A percentile compares a stretch with the other conserved stretches of the same genome.
phyloP scores from a whole-genome alignment of 2,888 invertebrate genomes.

The Metacarcinus magister region DNA sequence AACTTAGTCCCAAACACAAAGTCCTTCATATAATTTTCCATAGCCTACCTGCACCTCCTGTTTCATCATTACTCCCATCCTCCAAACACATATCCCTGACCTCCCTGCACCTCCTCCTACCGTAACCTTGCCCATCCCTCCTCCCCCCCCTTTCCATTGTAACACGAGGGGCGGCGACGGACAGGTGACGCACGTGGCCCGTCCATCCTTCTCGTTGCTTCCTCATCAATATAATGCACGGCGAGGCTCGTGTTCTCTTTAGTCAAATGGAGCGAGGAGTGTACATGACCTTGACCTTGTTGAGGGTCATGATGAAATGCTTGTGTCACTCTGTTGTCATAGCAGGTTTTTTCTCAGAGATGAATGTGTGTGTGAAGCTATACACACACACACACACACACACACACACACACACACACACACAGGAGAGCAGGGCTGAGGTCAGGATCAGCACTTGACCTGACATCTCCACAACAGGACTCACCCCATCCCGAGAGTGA shows the following conservation, averaged over 20 bases:
- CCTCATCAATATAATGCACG: constrained; percentile 26
- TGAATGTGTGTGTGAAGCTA: neutral
- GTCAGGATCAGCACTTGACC: no score
- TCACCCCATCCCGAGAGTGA: no score
- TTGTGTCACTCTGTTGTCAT: neutral
- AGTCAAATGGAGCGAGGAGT: neutral
- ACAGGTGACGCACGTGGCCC: neutral
- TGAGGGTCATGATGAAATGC: neutral
- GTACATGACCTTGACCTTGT: neutral
- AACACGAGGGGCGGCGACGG: no score
- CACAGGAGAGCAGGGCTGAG: no score
- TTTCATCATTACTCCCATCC: no score
- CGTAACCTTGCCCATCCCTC: neutral
- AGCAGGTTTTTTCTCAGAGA: neutral
- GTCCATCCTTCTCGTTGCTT: neutral
- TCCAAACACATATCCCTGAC: neutral
- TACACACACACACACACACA: no score
- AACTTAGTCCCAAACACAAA: no score
- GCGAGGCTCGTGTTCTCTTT: neutral
- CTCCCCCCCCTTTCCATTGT: neutral
- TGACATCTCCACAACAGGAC: no score
- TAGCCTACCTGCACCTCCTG: no score
- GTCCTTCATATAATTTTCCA: no score
- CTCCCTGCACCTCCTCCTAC: neutral
- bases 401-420: no score